Conservation (phyloP, 2,888 invertebrate genomes). For the Alsophila aescularia region DNA sequence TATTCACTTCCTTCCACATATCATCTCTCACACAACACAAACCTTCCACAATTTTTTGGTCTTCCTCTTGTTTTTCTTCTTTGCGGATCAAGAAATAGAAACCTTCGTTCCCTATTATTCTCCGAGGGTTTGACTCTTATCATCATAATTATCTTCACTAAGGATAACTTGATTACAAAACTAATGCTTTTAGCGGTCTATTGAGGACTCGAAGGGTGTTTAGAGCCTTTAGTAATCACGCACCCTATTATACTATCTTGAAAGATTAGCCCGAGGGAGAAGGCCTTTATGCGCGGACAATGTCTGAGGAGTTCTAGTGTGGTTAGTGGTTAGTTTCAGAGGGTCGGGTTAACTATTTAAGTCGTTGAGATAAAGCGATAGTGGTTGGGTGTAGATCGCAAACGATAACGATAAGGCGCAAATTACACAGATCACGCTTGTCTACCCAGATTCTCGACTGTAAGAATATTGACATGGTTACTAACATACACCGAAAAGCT, state of each 20-base stretch:
- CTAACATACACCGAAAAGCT: too few relatives aligned
- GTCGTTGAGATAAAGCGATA: neutral
- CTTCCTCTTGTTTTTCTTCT: too few relatives aligned
- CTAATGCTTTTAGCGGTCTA: conserved; percentile 4
- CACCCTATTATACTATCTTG: conserved; percentile 10
- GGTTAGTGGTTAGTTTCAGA: conserved; percentile 1
- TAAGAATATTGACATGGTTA: too few relatives aligned
- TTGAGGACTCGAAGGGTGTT: conserved; percentile 1
- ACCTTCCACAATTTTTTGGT: too few relatives aligned
- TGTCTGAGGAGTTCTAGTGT: conserved; percentile 1
- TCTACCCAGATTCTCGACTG: too few relatives aligned
- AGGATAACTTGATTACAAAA: neutral
- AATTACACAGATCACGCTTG: too few relatives aligned
- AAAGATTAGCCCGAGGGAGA: conserved; percentile 4
- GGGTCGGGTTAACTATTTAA: neutral
- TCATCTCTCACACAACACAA: too few relatives aligned
- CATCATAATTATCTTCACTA: neutral
- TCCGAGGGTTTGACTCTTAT: neutral
- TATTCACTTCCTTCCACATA: too few relatives aligned
- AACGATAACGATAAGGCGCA: too few relatives aligned
- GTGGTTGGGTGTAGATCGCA: too few relatives aligned
- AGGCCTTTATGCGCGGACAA: conserved; percentile 7
- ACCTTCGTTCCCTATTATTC: too few relatives aligned
- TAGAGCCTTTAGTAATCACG: neutral
- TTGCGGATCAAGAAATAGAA: too few relatives aligned